phyloP scores from a whole-genome alignment of 2,797 vertebrate species.

The Muscicapa comitata region DNA sequence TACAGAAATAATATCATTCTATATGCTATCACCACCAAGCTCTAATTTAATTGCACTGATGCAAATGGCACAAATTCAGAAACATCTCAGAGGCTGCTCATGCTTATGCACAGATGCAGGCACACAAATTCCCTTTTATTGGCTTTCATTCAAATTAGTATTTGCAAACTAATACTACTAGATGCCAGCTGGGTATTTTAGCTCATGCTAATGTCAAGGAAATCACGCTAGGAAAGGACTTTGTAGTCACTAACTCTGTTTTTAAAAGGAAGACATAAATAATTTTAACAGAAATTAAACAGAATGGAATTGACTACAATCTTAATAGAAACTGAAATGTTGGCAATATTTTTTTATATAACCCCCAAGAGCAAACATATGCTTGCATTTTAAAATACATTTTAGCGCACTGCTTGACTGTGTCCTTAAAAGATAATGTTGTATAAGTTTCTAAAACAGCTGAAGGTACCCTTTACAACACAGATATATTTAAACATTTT shows the following conservation, averaged over 20 bases:
- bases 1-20: conserved; percentile 27
- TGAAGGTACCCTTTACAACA: background rate
- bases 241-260: background rate
- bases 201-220: background rate
- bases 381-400: background rate
- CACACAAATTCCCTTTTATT: background rate
- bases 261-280: background rate
- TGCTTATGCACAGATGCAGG: background rate
- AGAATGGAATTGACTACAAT: background rate
- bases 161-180: background rate
- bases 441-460: background rate
- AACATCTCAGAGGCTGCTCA: background rate
- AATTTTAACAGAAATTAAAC: background rate
- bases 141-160: background rate
- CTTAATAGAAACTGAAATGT: background rate
- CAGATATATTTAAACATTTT: background rate
- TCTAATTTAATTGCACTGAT: conserved; percentile 40
- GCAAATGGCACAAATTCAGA: conserved; percentile 8
- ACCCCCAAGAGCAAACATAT: background rate
- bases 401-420: background rate
- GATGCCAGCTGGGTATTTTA: background rate
- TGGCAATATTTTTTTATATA: background rate
- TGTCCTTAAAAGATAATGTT: background rate
- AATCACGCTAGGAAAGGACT: background rate
- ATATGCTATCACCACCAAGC: background rate